Base-by-base conservation (phyloP, 2,113 vertebrate genomes). In the Rhadina sibilatrix region DNA sequence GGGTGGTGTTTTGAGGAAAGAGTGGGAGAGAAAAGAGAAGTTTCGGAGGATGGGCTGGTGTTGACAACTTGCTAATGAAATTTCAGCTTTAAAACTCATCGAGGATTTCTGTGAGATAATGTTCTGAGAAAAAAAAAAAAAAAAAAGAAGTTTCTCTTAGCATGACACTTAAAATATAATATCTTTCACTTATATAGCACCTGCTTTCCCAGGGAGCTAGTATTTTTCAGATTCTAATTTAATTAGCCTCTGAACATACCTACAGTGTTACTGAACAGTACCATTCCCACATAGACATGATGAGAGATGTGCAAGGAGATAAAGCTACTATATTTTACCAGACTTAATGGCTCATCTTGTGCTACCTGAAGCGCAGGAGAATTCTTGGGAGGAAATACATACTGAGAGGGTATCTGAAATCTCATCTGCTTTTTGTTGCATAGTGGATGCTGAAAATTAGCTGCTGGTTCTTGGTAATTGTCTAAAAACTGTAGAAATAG, bases 1-100 rank as follows among this genome's bases (percentile, higher is more conserved):
- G 64, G 50, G 28, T 92, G 66, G 24, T 77, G 71, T 90, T 95
- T 90, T 63, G 54, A 61, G 71, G 30, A 83, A 92, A 86, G 76
- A 74, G 95, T 92, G 72, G 94, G 90, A 95, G 69, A 53, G 59
- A 85, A 74, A 89, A 88, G 40, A 88, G 54, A 28, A 19, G 11
- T 95, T 92, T 4, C 37, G 35, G 80, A 89, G 60, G 86, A 90
- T 44, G 50, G 42, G 72, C 69, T 88, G 83, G 92, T 94, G 90
- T 83, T 95, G 96, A 93, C 95, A 96, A 75, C 88, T 90, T 94
- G 76, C 60, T 96, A 96, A 96, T 96, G 94, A 96, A 95, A 94
- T 87, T 96, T 92, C 79, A 68, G 50, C 40, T 78, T 78, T 83
- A 74, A 94, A 96, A 90, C 60, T 81, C 47, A 35, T n/a, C 4